Evolutionary conservation across 2,888 invertebrate species (phyloP).

Genomic region (Ecliptopera silaceata): DNA sequence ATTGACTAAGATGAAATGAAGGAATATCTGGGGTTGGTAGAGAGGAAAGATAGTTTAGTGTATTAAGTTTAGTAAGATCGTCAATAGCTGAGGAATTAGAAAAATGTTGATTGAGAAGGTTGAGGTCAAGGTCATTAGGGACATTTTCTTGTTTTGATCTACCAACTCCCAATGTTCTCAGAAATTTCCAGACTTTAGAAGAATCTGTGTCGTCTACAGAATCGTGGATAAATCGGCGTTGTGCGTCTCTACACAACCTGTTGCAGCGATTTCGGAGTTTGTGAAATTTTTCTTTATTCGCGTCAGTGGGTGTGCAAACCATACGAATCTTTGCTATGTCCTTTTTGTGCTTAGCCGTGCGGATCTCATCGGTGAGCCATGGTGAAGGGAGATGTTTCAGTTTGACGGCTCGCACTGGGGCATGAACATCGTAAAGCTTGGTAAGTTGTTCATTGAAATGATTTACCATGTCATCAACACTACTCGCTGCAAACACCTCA

Average conservation of each 20-base stretch:
- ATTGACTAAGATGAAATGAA: too few species aligned
- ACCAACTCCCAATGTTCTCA: too few species aligned
- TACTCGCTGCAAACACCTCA: neutral
- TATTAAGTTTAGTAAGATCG: too few species aligned
- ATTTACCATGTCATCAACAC: neutral
- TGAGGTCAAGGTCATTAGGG: too few species aligned
- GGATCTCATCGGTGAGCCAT: neutral
- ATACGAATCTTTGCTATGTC: neutral
- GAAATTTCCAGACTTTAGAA: neutral
- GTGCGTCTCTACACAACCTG: too few species aligned
- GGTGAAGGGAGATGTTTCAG: neutral
- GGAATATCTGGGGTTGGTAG: too few species aligned
- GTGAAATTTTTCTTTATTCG: neutral
- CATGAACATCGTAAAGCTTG: constrained; percentile 3
- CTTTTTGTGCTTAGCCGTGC: neutral
- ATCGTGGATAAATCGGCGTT: too few species aligned
- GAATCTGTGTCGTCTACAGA: neutral
- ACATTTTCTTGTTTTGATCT: too few species aligned
- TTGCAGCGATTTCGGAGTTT: neutral
- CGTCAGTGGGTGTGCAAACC: neutral
- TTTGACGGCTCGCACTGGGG: constrained; percentile 1
- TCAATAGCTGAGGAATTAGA: too few species aligned
- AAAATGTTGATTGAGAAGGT: too few species aligned
- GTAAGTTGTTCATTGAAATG: neutral
- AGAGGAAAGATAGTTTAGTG: too few species aligned